These are phyloP conservation scores for Alexandromys fortis DNA, from an alignment of 2,113 vertebrate genomes.

Conservation along the genomic window DNA sequence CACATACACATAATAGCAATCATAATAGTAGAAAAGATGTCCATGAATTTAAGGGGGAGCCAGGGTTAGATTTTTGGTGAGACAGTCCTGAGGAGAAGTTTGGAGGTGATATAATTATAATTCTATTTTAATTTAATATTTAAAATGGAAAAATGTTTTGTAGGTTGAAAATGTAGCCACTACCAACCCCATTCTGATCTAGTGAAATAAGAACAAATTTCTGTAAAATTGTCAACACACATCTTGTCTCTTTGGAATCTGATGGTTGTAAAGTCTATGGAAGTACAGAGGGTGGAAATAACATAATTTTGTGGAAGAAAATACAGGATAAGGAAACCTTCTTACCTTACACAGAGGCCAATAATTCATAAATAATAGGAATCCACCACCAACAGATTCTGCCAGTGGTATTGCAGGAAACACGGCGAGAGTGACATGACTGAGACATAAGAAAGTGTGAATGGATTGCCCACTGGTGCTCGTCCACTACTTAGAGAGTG, in stretches of 20 bases:
- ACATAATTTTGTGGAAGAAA: background rate
- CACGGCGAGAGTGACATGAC: background rate
- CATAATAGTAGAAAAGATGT: background rate
- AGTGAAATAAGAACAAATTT: slow-evolving; percentile 2
- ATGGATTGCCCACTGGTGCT: background rate
- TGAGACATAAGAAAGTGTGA: background rate
- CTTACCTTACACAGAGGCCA: background rate
- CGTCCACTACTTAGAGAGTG: background rate
- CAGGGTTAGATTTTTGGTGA: too few relatives aligned
- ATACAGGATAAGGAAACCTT: background rate
- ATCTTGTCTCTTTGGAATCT: background rate
- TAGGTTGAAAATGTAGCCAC: background rate
- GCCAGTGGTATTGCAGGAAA: background rate
- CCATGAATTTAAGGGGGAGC: background rate
- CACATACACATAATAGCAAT: background rate
- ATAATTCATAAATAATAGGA: background rate
- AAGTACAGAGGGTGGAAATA: background rate
- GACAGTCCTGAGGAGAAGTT: background rate
- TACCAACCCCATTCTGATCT: rapidly evolving
- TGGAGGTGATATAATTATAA: background rate
- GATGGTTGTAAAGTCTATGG: background rate
- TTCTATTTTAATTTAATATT: background rate
- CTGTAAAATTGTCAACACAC: background rate
- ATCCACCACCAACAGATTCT: background rate
- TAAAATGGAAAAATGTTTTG: background rate